phyloP scores from a whole-genome alignment of 2,888 invertebrate species.

The Chalcis sispes region DNA sequence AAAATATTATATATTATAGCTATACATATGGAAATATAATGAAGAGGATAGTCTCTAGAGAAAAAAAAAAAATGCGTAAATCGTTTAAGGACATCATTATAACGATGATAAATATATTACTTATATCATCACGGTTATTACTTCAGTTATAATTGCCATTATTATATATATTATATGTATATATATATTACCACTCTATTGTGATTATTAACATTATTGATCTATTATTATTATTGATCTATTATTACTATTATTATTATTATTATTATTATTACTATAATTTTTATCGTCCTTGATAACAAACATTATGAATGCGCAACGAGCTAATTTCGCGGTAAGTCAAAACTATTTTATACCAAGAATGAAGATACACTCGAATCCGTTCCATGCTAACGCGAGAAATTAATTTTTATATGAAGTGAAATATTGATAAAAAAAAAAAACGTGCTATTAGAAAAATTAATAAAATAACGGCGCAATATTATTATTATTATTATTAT shows the following conservation, averaged over 20 bases:
- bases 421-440: slow-evolving; percentile 22
- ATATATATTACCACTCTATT: slow-evolving; percentile 55
- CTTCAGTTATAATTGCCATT: slow-evolving; percentile 62
- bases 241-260: slow-evolving; percentile 57
- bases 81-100: slow-evolving; percentile 70
- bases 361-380: slow-evolving; percentile 52
- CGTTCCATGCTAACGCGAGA: slow-evolving; percentile 55
- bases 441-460: slow-evolving; percentile 53
- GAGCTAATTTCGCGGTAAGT: slow-evolving; percentile 53
- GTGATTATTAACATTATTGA: slow-evolving; percentile 60
- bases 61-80: slow-evolving; percentile 58
- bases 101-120: slow-evolving; percentile 67
- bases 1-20: slow-evolving; percentile 76
- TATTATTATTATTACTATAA: slow-evolving; percentile 46
- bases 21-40: slow-evolving; percentile 73
- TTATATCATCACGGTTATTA: slow-evolving; percentile 59
- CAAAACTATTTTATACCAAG: slow-evolving; percentile 57
- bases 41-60: slow-evolving; percentile 73
- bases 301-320: slow-evolving; percentile 56
- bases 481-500: slow-evolving; percentile 56
- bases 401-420: slow-evolving; percentile 58
- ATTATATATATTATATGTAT: slow-evolving; percentile 58
- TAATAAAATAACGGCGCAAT: slow-evolving; percentile 50
- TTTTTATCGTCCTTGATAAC: slow-evolving; percentile 17
- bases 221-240: slow-evolving; percentile 53